A percentile compares a stretch with the other conserved stretches of the same genome.
Evolutionary conservation across 2,113 vertebrate genomes (phyloP).

Genomic region (Boulengerochromis microlepis): DNA sequence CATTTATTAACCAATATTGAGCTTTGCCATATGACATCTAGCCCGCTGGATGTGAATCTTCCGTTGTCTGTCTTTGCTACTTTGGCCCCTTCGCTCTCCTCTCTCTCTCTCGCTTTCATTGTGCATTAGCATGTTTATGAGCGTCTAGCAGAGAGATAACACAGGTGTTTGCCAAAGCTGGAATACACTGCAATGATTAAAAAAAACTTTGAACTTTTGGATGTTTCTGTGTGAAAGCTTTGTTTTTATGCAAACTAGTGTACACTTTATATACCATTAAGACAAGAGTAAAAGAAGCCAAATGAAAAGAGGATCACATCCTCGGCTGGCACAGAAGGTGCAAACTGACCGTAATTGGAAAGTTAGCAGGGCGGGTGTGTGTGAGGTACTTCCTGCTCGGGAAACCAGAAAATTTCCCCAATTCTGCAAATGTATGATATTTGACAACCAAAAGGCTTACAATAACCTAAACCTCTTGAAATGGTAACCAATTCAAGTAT

Average conservation of each 20-base stretch:
- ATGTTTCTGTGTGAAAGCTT: neutral
- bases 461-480: neutral
- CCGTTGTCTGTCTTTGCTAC: neutral
- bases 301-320: neutral
- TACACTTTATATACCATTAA: neutral
- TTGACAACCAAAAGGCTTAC: neutral
- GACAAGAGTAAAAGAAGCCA: neutral
- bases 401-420: neutral
- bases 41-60: slow-evolving; percentile 31
- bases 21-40: slow-evolving; percentile 46
- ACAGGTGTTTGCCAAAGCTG: neutral
- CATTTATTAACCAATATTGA: slow-evolving; percentile 78
- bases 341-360: neutral
- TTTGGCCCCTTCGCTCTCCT: neutral
- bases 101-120: neutral
- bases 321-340: neutral
- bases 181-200: neutral
- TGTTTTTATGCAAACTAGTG: neutral
- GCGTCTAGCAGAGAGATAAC: neutral
- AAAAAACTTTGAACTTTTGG: neutral
- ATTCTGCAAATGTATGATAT: neutral
- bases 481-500: neutral
- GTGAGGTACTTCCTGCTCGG: neutral
- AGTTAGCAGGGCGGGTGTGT: neutral
- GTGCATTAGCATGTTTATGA: neutral